These are phyloP conservation scores for Brachionus manjavacas DNA, from an alignment of 1,140 invertebrate genomes.

Conservation along the genomic window DNA sequence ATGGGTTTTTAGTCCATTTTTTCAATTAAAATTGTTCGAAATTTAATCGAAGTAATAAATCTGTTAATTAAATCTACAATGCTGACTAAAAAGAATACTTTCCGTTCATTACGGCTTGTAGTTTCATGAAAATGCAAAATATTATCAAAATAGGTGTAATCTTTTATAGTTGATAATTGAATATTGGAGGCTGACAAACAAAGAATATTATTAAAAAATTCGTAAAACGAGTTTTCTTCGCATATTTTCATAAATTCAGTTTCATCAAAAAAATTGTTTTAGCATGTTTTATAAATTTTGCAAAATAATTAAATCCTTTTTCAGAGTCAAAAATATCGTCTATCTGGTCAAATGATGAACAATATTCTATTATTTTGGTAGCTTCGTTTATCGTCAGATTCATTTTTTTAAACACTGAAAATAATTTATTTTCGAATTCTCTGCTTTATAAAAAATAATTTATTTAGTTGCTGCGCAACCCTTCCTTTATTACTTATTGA, in stretches of 20 bases:
- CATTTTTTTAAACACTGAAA: not conserved
- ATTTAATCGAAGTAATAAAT: not conserved
- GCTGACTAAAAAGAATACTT: not conserved
- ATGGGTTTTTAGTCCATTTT: not conserved
- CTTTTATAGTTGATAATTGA: not conserved
- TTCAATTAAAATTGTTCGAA: not conserved
- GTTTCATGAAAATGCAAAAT: not conserved
- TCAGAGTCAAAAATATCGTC: not conserved
- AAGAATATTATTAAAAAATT: not conserved
- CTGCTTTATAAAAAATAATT: no score
- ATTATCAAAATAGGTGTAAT: not conserved
- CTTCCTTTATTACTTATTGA: no score
- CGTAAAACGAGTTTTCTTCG: not conserved
- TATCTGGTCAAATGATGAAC: not conserved
- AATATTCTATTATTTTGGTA: not conserved
- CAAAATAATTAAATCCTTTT: not conserved
- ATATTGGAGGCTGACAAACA: not conserved
- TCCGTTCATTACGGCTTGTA: not conserved
- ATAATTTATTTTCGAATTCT: no score
- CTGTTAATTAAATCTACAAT: not conserved
- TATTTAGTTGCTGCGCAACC: no score
- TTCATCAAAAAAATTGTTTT: not conserved
- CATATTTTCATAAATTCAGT: not conserved
- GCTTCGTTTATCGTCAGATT: not conserved
- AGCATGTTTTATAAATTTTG: not conserved